Conservation (phyloP, 2,888 invertebrate species). For the Mythimna ferrago region DNA sequence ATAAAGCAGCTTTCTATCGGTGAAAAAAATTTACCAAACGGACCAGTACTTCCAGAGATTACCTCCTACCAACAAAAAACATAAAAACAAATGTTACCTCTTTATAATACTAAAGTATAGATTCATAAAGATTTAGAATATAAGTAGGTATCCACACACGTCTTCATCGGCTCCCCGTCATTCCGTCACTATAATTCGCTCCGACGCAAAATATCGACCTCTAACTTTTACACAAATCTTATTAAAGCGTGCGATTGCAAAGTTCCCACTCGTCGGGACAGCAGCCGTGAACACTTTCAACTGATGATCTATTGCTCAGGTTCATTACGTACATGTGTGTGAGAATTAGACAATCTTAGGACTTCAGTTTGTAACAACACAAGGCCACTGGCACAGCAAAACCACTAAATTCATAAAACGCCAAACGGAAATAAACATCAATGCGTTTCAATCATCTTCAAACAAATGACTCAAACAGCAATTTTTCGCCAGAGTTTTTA, state of each 20-base stretch:
- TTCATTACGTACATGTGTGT: background rate
- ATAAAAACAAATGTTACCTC: too few species aligned
- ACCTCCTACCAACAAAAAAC: too few species aligned
- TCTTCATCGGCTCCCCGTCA: background rate
- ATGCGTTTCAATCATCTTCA: too few species aligned
- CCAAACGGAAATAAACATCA: too few species aligned
- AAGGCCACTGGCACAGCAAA: background rate
- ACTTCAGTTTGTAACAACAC: background rate
- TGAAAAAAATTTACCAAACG: too few species aligned
- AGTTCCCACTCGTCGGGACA: conserved; percentile 12
- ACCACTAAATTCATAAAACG: background rate
- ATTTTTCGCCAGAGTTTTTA: too few species aligned
- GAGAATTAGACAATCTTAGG: background rate
- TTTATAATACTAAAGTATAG: too few species aligned
- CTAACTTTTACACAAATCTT: conserved; percentile 40
- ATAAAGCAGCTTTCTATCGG: too few species aligned
- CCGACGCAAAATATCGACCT: conserved; percentile 29
- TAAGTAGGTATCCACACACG: background rate
- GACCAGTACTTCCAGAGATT: too few species aligned
- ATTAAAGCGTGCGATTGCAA: conserved; percentile 40
- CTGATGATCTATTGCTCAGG: conserved; percentile 33
- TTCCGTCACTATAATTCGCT: conserved; percentile 11
- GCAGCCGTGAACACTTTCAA: conserved; percentile 29
- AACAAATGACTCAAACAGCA: too few species aligned
- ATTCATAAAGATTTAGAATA: background rate